phyloP scores from a whole-genome alignment of 2,888 invertebrate genomes.

The Sarcophaga variegata region DNA sequence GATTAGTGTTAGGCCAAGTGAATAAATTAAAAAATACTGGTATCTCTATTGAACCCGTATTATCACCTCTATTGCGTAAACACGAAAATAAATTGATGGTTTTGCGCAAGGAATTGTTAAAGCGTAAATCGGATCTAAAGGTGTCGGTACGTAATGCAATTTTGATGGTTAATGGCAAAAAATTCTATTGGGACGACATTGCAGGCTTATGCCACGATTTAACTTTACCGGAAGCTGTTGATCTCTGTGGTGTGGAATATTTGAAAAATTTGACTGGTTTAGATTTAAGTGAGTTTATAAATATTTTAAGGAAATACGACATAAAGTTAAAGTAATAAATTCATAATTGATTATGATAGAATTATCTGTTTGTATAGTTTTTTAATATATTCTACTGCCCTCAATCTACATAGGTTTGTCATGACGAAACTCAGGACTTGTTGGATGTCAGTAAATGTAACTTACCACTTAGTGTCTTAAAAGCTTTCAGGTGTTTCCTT shows the following conservation, averaged over 20 bases:
- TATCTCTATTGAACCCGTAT: slow-evolving; percentile 68
- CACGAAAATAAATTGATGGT: slow-evolving; percentile 70
- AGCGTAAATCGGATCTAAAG: slow-evolving; percentile 69
- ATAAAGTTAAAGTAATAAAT: slow-evolving; percentile 46
- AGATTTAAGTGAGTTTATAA: slow-evolving; percentile 70
- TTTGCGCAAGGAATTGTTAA: slow-evolving; percentile 70
- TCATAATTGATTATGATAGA: too few species aligned
- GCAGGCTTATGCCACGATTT: slow-evolving; percentile 68
- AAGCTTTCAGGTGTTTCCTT: too few species aligned
- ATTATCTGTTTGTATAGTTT: too few species aligned
- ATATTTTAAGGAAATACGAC: slow-evolving; percentile 70
- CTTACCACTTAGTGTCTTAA: too few species aligned
- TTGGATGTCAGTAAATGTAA: too few species aligned
- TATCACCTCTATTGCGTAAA: slow-evolving; percentile 66
- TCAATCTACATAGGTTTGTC: too few species aligned
- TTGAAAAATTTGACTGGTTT: slow-evolving; percentile 63
- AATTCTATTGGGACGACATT: slow-evolving; percentile 71
- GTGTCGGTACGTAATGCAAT: slow-evolving; percentile 66
- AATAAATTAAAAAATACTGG: slow-evolving; percentile 70
- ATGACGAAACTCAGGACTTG: too few species aligned
- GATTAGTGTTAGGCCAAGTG: slow-evolving; percentile 63
- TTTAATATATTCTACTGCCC: too few species aligned
- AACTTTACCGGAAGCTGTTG: slow-evolving; percentile 14
- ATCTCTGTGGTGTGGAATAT: slow-evolving; percentile 61
- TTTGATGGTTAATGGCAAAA: slow-evolving; percentile 67